Percentiles rank a stretch among this genome's conserved stretches.
These are phyloP conservation scores for Pinctada fucata DNA, from an alignment of 2,888 invertebrate genomes.

Conservation along the genomic window DNA sequence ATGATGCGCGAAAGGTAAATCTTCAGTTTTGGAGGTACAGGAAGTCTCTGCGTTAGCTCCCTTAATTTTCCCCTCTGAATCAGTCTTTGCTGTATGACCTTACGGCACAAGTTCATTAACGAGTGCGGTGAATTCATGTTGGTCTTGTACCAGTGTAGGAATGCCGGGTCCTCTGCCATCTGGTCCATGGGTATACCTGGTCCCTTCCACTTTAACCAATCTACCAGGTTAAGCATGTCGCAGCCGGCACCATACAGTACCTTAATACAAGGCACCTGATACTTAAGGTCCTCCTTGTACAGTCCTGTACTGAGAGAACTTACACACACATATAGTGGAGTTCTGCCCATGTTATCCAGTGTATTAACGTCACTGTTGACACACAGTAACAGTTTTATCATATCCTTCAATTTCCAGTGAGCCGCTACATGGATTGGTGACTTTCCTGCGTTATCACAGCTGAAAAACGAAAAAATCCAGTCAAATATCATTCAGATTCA, in stretches of 20 bases:
- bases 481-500: no score
- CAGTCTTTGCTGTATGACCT: constrained; percentile 73
- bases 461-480: constrained; percentile 44
- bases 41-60: constrained; percentile 67
- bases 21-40: constrained; percentile 73
- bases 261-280: constrained; percentile 73
- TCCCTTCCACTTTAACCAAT: constrained; percentile 76
- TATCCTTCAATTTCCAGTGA: constrained; percentile 75
- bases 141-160: constrained; percentile 71
- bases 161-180: constrained; percentile 66
- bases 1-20: constrained; percentile 70
- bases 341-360: constrained; percentile 72
- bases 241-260: constrained; percentile 74
- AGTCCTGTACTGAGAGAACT: constrained; percentile 74
- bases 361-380: constrained; percentile 69
- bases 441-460: constrained; percentile 72
- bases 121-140: constrained; percentile 71
- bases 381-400: constrained; percentile 69
- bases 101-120: constrained; percentile 75
- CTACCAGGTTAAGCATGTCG: constrained; percentile 76
- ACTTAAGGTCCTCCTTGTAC: constrained; percentile 75
- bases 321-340: constrained; percentile 75
- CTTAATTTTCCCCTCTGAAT: constrained; percentile 62
- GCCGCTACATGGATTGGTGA: constrained; percentile 75
- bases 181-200: constrained; percentile 72